Evolutionary conservation across 2,113 vertebrate species (phyloP).

Genomic region (Lophura nycthemera): DNA sequence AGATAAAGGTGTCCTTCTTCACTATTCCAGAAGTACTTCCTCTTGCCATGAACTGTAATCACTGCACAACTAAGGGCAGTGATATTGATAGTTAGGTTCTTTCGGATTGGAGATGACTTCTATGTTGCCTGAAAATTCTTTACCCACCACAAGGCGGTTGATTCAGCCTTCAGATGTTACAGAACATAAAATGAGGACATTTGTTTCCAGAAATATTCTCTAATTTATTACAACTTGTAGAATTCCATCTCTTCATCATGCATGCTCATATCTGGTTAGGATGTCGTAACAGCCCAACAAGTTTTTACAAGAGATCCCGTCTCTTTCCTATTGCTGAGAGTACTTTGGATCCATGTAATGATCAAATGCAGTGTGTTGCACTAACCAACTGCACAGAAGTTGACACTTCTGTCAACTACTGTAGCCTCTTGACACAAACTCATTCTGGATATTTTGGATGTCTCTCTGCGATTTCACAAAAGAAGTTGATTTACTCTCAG

Average conservation of each 20-base stretch:
- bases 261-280: not conserved
- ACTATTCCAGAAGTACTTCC: not conserved
- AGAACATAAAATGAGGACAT: not conserved
- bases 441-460: not conserved
- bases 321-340: not conserved
- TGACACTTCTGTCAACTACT: not conserved
- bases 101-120: not conserved
- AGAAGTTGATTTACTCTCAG: not conserved
- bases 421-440: not conserved
- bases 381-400: not conserved
- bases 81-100: not conserved
- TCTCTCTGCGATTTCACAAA: slow-evolving; percentile 29
- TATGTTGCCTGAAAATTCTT: not conserved
- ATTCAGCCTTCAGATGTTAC: not conserved
- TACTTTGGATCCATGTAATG: not conserved
- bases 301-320: not conserved
- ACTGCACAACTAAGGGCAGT: not conserved
- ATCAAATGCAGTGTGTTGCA: not conserved
- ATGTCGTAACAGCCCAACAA: not conserved
- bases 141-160: not conserved
- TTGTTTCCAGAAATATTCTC: not conserved
- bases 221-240: not conserved
- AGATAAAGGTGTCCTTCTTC: not conserved
- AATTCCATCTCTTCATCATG: not conserved
- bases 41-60: not conserved